Base-by-base conservation (phyloP, 2,888 invertebrate genomes). In the Andrena chrysosceles region DNA sequence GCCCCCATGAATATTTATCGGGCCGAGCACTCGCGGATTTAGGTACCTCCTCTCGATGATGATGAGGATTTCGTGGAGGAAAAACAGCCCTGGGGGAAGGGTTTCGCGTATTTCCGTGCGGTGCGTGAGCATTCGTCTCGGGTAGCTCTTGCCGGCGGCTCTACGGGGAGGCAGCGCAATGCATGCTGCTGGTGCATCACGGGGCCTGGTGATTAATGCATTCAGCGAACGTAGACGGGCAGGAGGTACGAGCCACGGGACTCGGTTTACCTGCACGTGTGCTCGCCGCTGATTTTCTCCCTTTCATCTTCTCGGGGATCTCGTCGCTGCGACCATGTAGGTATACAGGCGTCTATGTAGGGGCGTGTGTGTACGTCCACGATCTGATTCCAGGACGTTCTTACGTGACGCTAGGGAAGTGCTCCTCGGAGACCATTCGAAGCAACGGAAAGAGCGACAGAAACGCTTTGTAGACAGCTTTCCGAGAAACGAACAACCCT, bases 201-300 rank as follows among this genome's bases (percentile, higher is more conserved):
- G 77, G 62, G 83, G 7, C 6, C 78, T 67, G 79, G 89, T 92
- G 93, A 93, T 93, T 93, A 93, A 93, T 93, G 93, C 89, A 92
- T 93, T 91, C 87, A 90, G 87, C 88, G 88, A 89, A 90, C 90
- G 89, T 89, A 89, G 86, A 42, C 42, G 42, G 42, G 83, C 86
- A 85, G 87, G 88, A 87, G 74, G 87, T 86, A 88, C 85, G 90
- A 88, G 85, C 84, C 89, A 89, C 79, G 82, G 84, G 77, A 73
- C 74, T 67, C 52, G 69, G 85, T 73, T 88, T 83, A 88, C 87
- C 85, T 92, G 91, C 93, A 92, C 92, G 91, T 91, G 92, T 70
- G 69, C 56, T 35, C 91, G 90, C 89, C 85, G 88, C 90, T 89
- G 91, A 93, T 93, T 93, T 91, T 91, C 92, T 91, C 88, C 89